Evolutionary conservation across 2,797 vertebrate species (phyloP), one percentile per base, ranked within the genome.

Genomic region (Argentina silus): DNA sequence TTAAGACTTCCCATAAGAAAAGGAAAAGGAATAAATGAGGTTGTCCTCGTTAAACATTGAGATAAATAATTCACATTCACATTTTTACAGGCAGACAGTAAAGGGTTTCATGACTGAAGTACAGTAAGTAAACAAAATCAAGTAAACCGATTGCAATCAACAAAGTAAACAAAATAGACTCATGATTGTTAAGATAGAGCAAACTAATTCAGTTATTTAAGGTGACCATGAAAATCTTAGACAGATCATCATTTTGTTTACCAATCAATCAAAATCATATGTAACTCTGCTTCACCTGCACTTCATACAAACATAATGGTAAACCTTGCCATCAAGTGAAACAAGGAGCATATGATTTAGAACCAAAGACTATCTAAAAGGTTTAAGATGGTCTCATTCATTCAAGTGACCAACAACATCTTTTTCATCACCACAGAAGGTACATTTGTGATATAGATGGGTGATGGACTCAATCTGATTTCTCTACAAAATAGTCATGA

Each of bases 71-170:
- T n/a, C n/a, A n/a, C n/a, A 74, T 90, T 90, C 88, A 90, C 89
- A 92, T 92, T 89, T 85, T 90, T 89, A 85, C 87, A 88, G 90
- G 88, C 89, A 84, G 85, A 89, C 86, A 89, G 88, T 87, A 83
- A 79, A 83, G 79, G 83, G 86, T 79, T 81, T 78, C 78, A 67
- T 81, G 86, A 85, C 74, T 42, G 81, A 82, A 76, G 78, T 85
- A 89, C 88, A 88, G 88, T 89, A 85, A 91, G 85, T 81, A 72
- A 89, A 90, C 81, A 80, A 67, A 77, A 80, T 53, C 9, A 9
- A 3, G 14, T 59, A 70, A 75, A 69, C 50, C 6, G 63, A 69
- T 7, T 48, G 67, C 79, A 66, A 87, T 84, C 74, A 12, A 43
- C 17, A 63, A 50, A 59, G 21, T 61, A 65, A 64, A 15, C 64